Evolutionary conservation across 2,797 vertebrate species (phyloP), one percentile per base, ranked within the genome.

Genomic region (Eidolon dupreanum): DNA sequence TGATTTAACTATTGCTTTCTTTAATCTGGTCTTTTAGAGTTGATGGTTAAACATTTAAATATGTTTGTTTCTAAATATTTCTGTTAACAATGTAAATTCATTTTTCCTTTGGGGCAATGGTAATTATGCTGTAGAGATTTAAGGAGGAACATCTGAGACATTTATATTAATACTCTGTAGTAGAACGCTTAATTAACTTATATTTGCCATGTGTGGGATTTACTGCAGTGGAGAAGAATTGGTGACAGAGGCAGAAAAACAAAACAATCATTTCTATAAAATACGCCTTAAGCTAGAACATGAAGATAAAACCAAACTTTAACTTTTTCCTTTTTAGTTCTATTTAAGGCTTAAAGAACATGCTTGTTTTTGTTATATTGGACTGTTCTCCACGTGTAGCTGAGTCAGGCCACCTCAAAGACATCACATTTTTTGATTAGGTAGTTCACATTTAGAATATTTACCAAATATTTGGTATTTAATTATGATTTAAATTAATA

Each of bases 131-230:
- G 13, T 66, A 86, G 95, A 95, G 96, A 19, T 2, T 94, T 95
- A 93, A 95, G 73, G 75, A 73, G 49, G n/a, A 95, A 26, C 33
- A 85, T 93, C 9, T 13, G 83, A 97, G 97, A 94, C 93, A 66
- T 93, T 97, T 4, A 0, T 96, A 84, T 97, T 97, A 97, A 96
- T 98, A 96, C 8, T 88, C 49, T 89, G 26, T 95, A 97, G 96
- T 96, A 92, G 88, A 96, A 93, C 66, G 24, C 57, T 97, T 97
- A 95, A 97, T 97, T 98, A 97, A 98, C 93, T 97, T 3, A 4
- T 20, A 11, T 65, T 92, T 98, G 82, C 89, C 91, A 94, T 6
- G 4, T 96, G 84, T 93, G 90, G 24, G 85, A 84, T 88, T 97
- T 97, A 97, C 95, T 94, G 71, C 79, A 96, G 91, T 86, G 51